These are phyloP conservation scores for Atta cephalotes DNA, from an alignment of 1,140 invertebrate genomes.

Conservation along the genomic window DNA sequence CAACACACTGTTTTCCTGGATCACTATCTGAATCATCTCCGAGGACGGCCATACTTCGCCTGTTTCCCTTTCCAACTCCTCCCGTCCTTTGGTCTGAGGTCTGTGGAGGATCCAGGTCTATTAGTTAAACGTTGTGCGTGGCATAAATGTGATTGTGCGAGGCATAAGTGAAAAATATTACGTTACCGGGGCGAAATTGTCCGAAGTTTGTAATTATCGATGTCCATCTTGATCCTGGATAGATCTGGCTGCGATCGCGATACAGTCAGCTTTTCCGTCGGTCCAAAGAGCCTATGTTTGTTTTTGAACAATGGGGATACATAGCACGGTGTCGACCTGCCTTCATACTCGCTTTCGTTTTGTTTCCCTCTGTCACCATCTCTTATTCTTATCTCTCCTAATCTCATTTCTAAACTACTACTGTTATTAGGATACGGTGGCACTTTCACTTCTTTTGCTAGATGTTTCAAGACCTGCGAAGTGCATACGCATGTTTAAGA, in stretches of 20 bases:
- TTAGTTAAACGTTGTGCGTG: neutral
- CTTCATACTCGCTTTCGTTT: conserved; percentile 83
- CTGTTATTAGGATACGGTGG: conserved; percentile 83
- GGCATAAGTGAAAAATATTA: neutral
- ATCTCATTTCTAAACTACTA: conserved; percentile 78
- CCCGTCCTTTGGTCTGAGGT: conserved; percentile 88
- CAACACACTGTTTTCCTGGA: conserved; percentile 94
- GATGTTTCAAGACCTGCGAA: conserved; percentile 92
- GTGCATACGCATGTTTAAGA: neutral
- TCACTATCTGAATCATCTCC: conserved; percentile 93
- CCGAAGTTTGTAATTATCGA: conserved; percentile 82
- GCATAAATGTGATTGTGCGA: too few species aligned
- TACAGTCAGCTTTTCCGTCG: conserved; percentile 88
- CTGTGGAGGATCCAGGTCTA: conserved; percentile 72
- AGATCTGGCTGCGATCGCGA: conserved; percentile 94
- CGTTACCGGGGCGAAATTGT: conserved; percentile 83
- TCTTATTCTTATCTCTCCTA: conserved; percentile 76
- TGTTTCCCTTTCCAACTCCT: conserved; percentile 87
- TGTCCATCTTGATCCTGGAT: conserved; percentile 84
- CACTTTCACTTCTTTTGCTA: conserved; percentile 93
- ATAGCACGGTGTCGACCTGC: conserved; percentile 86
- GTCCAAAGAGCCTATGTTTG: conserved; percentile 84
- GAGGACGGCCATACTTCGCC: conserved; percentile 89
- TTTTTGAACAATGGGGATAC: conserved; percentile 83
- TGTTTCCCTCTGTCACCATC: conserved; percentile 81